phyloP scores from a whole-genome alignment of 2,113 vertebrate species.

The Notechis scutatus region DNA sequence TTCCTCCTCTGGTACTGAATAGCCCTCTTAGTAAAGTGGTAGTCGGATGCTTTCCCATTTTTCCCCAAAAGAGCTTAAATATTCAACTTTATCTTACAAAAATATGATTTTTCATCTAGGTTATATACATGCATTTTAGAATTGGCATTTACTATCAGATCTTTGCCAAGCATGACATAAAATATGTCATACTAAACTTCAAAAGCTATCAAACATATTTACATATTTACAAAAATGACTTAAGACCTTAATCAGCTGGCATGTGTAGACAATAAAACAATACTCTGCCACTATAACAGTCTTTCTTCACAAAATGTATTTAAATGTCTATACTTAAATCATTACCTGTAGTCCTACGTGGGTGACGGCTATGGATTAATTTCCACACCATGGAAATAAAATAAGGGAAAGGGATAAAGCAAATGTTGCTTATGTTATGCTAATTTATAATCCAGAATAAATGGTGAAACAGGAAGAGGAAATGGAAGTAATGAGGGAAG shows the following conservation, averaged over 20 bases:
- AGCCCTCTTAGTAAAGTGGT: conserved; percentile 61
- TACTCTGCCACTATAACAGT: conserved; percentile 41
- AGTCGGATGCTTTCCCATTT: conserved; percentile 49
- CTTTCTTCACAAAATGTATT: conserved; percentile 51
- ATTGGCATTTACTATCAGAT: conserved; percentile 59
- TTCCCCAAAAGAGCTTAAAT: conserved; percentile 60
- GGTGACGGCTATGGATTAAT: conserved; percentile 7
- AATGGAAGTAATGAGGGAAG: conserved; percentile 22
- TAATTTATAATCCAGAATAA: conserved; percentile 58
- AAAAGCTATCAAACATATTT: conserved; percentile 56
- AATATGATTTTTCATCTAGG: conserved; percentile 67
- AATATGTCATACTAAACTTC: conserved; percentile 58
- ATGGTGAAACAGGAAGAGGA: conserved; percentile 35
- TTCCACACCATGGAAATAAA: conserved; percentile 32
- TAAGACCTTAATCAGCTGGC: conserved; percentile 55
- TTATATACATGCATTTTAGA: conserved; percentile 69
- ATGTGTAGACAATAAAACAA: conserved; percentile 51
- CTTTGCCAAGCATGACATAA: conserved; percentile 57
- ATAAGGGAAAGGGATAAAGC: conserved; percentile 48
- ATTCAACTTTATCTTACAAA: conserved; percentile 75
- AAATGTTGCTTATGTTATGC: conserved; percentile 48
- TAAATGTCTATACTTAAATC: conserved; percentile 38
- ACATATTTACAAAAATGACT: conserved; percentile 53
- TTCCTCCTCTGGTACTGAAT: conserved; percentile 55
- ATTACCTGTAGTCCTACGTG: conserved; percentile 46